Conservation (phyloP, 23 tunicate species). For the Pegea sp. region DNA sequence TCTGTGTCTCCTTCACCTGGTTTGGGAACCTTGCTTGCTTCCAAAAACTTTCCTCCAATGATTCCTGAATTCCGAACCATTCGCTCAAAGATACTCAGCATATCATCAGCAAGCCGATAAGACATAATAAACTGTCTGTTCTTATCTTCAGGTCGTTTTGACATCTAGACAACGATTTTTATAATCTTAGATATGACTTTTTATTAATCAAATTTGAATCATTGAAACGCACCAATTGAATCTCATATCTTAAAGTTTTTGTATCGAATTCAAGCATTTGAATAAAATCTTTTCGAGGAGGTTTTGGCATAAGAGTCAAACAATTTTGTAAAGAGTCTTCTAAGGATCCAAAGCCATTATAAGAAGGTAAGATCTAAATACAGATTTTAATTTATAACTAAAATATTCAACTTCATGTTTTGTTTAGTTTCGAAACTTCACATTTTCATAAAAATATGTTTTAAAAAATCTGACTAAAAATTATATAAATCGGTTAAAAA, state of each 20-base stretch:
- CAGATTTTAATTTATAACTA: not conserved
- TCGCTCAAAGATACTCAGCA: conserved; percentile 66
- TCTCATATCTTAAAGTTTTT: conserved; percentile 74
- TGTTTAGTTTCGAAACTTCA: not conserved
- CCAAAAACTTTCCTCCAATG: conserved; percentile 87
- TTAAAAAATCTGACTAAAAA: no score
- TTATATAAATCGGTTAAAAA: no score
- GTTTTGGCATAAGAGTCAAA: conserved; percentile 71
- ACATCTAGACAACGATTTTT: conserved; percentile 9
- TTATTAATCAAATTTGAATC: no score
- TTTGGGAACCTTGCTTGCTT: conserved; percentile 75
- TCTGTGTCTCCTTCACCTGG: conserved; percentile 38
- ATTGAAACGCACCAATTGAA: conserved; percentile 31
- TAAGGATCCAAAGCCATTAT: conserved; percentile 95
- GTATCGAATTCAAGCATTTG: conserved; percentile 91
- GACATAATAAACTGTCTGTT: conserved; percentile 50
- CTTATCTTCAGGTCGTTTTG: conserved; percentile 43
- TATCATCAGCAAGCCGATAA: conserved; percentile 52
- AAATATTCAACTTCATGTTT: not conserved
- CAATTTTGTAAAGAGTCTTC: conserved; percentile 91
- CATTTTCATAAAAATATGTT: not conserved
- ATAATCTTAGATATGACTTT: no score
- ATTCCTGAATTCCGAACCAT: conserved; percentile 66
- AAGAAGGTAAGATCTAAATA: conserved; percentile 66
- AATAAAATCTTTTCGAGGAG: conserved; percentile 90